Base-by-base conservation (phyloP, 2,797 vertebrate genomes). In the Masticophis lateralis region DNA sequence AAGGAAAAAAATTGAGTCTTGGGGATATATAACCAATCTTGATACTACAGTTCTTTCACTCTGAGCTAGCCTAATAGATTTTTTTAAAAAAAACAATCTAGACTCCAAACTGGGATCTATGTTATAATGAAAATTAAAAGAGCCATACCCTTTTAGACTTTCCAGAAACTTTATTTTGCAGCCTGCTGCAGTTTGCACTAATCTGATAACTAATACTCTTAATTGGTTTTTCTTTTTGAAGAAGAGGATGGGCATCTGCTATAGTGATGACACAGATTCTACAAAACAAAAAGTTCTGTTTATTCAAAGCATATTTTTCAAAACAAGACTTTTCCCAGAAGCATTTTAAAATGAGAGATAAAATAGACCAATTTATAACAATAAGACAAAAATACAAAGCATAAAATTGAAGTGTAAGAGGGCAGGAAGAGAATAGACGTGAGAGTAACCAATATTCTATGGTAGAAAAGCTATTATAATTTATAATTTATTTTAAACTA, bases 101-200 rank as follows among this genome's bases (percentile, higher is more conserved):
- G 79, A 47, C 11, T 83, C 2, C 0, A 83, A 83, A 83, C 7
- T 47, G 4, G 10, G 11, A 2, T 20, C 0, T 8, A 11, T 59
- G n/a, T 5, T 18, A 28, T 92, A 8, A 51, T 66, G 37, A 86
- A 91, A 86, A 47, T 18, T 88, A 90, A 89, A 90, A 27, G 0
- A 92, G 28, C 94, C 98, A 18, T 98, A 99, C 99, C 98, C 99
- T 97, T 97, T 99, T 99, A 88, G 99, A 99, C 92, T 99, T 99
- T 90, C 99, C 99, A 60, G 99, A 99, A 27, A 99, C 99, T 97
- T 99, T 99, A 96, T 99, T 99, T 94, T 99, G 98, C 79, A 99
- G 98, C 18, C 99, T 98, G 97, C 99, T 99, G 97, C 99, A 99
- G 95, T 98, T 98, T 55, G 98, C 98, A 94, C 99, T 99, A 97